Conservation (phyloP, 2,113 vertebrate genomes). For the Cryptotis parvus region DNA sequence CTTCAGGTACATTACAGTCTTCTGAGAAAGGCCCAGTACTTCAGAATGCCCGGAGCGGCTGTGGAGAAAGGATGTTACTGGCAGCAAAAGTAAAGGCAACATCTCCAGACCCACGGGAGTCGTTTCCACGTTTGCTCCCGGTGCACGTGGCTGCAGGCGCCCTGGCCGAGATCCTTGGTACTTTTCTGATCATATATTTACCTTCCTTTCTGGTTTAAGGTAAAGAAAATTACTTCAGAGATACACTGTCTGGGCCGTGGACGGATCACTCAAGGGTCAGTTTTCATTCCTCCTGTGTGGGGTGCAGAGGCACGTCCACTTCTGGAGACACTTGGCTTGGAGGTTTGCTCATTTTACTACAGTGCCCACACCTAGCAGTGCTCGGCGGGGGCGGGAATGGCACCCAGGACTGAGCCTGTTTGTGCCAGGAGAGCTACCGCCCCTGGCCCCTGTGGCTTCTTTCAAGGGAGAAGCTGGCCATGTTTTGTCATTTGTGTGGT, state of each 20-base stretch:
- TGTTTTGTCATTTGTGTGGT: not conserved
- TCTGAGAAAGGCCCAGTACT: slow-evolving; percentile 73
- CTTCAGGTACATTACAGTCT: slow-evolving; percentile 56
- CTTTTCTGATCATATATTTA: not conserved
- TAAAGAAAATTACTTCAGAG: not conserved
- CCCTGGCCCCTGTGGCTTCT: not conserved
- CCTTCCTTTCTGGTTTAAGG: slow-evolving; percentile 25
- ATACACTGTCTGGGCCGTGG: not conserved
- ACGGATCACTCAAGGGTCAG: not conserved
- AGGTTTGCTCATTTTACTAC: no score
- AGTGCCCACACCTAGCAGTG: no score
- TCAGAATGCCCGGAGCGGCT: slow-evolving; percentile 55
- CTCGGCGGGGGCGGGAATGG: no score
- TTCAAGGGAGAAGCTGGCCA: not conserved
- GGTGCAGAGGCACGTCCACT: no score
- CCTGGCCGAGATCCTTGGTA: not conserved
- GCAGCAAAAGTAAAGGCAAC: slow-evolving; percentile 32
- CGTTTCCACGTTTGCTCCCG: not conserved
- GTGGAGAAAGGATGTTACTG: slow-evolving; percentile 67
- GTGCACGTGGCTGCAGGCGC: no score
- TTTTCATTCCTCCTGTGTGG: not conserved
- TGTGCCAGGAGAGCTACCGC: no score
- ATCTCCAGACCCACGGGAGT: not conserved
- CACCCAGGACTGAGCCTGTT: no score
- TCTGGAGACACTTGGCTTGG: not conserved